Evolutionary conservation across 2,888 invertebrate genomes (phyloP), one percentile per base, ranked within the genome.

Genomic region (Eupithecia dodoneata): DNA sequence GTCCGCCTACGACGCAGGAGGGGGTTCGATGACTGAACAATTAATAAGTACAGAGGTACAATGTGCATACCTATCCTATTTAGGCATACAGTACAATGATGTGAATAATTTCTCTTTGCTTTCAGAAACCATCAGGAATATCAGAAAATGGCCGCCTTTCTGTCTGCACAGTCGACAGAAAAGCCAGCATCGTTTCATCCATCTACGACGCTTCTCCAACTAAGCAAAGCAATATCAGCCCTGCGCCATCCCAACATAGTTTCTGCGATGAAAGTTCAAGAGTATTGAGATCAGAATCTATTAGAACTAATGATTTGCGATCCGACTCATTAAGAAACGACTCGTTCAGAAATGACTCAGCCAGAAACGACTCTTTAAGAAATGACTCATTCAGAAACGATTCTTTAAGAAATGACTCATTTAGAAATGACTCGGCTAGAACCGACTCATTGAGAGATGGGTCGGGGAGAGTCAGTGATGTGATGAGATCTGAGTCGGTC

Each of bases 131-230:
- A 0, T 88, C 89, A 59, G 90, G 88, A 0, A 76, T 88, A 65
- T 91, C 92, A 2, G 95, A 95, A 80, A 94, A 94, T 73, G 95
- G 94, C 2, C 93, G 95, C 0, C 90, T 95, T 0, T 95, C 95
- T 4, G 94, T 95, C 0, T 92, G 92, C 79, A 93, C 93, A 2
- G 91, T 93, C 0, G 95, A 95, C 75, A 88, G 95, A 0, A 95
- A 95, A 81, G 93, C 92, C 15, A 94, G 94, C 82, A 93, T 95
- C 41, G 95, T 95, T 2, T 95, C 95, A 0, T 93, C 94, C 0
- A 83, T 95, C 65, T 92, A 93, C 72, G 95, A 95, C 71, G 86
- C 92, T 4, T 95, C 95, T 0, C 95, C 95, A 0, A 94, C 94
- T 0, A 93, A 87, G 73, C 87, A 87, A 70, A 92, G 91, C 79